Conservation (phyloP, 2,797 vertebrate genomes). For the Myiotriccus ornatus region DNA sequence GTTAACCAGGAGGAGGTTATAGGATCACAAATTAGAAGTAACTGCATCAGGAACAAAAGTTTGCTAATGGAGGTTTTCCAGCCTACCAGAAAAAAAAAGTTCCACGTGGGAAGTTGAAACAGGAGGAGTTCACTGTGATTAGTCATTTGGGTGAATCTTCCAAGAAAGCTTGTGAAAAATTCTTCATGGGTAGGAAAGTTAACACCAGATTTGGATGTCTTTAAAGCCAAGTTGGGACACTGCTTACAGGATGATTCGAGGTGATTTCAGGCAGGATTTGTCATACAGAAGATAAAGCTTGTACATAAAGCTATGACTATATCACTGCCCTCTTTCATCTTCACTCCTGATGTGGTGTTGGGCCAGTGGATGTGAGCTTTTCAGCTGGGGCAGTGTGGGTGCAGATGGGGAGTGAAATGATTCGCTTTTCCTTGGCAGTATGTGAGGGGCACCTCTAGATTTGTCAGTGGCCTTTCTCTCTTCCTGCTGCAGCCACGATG, state of each 20-base stretch:
- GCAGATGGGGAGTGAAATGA: neutral
- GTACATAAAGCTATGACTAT: neutral
- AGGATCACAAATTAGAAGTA: neutral
- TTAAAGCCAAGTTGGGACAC: neutral
- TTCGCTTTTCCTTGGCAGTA: neutral
- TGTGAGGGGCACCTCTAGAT: neutral
- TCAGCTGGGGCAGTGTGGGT: accelerated
- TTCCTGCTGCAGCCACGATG: neutral
- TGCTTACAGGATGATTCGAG: neutral
- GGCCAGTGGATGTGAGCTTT: neutral
- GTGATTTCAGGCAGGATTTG: neutral
- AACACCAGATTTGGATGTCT: neutral
- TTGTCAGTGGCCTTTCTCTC: neutral
- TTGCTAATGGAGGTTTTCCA: neutral
- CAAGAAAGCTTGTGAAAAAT: neutral
- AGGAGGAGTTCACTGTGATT: neutral
- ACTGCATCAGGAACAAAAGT: neutral
- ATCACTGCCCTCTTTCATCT: neutral
- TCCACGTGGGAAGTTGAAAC: neutral
- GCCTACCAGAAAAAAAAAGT: neutral
- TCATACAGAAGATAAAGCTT: neutral
- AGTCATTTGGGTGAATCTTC: neutral
- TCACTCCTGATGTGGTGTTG: neutral
- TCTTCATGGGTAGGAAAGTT: neutral
- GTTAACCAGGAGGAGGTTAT: neutral